Evolutionary conservation across 2,797 vertebrate species (phyloP).

Genomic region (Trematomus bernacchii): DNA sequence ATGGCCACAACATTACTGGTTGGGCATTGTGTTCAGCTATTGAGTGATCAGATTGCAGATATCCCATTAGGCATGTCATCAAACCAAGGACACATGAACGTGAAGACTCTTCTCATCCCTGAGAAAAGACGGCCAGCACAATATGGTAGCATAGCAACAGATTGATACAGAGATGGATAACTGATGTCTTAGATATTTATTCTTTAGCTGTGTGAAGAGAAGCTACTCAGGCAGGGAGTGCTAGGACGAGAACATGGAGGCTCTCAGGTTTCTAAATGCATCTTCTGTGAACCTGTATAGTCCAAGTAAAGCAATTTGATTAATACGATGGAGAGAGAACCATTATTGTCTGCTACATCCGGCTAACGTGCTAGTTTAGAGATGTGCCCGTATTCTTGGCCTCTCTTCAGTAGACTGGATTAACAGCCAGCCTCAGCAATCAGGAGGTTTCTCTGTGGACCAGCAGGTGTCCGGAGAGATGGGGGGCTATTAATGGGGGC

Average conservation of each 20-base stretch:
- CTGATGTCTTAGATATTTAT: conserved; percentile 1
- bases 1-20: conserved; percentile 15
- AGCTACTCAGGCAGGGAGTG: neutral
- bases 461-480: conserved; percentile 40
- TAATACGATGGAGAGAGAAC: neutral
- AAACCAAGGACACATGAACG: conserved; percentile 35
- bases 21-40: conserved; percentile 34
- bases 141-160: conserved; percentile 66
- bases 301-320: neutral
- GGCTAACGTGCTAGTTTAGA: neutral
- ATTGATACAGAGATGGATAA: conserved; percentile 32
- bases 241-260: neutral
- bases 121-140: conserved; percentile 25
- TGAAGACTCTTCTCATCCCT: conserved; percentile 26
- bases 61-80: conserved; percentile 52
- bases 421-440: conserved; percentile 21
- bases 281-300: neutral
- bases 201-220: neutral
- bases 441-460: conserved; percentile 28
- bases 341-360: conserved; percentile 12
- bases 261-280: neutral
- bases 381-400: neutral
- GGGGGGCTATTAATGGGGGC: conserved; percentile 57
- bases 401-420: conserved; percentile 10
- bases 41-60: conserved; percentile 35